Conservation (phyloP, 1,140 invertebrate genomes). For the Drosophila nebulosa region DNA sequence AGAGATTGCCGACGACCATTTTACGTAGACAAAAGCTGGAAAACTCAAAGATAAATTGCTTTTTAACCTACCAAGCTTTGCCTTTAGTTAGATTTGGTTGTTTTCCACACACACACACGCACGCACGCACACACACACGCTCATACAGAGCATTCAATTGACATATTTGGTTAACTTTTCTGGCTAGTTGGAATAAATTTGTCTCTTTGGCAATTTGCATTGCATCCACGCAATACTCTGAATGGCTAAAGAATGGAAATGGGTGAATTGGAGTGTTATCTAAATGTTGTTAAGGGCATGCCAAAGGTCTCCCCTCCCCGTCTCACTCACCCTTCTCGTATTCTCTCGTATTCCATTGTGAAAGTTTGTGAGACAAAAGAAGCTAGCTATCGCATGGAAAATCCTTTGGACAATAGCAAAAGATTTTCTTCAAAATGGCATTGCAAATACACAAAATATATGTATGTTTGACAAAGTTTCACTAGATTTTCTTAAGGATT, state of each 20-base stretch:
- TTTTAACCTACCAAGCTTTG: conserved; percentile 72
- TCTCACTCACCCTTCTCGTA: too few species aligned
- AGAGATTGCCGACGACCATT: conserved; percentile 34
- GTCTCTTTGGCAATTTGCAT: conserved; percentile 71
- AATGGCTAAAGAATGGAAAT: conserved; percentile 12
- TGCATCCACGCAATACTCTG: conserved; percentile 33
- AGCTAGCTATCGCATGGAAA: neutral
- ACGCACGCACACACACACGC: conserved; percentile 3
- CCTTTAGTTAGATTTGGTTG: conserved; percentile 62
- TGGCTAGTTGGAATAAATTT: conserved; percentile 70
- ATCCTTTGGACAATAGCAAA: conserved; percentile 33
- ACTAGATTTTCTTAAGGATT: conserved; percentile 18
- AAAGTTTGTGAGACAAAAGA: conserved; percentile 20
- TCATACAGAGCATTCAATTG: conserved; percentile 61
- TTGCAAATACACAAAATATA: conserved; percentile 11
- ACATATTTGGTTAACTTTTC: conserved; percentile 77
- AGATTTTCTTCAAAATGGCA: conserved; percentile 35
- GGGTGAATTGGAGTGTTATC: conserved; percentile 34
- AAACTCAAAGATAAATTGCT: conserved; percentile 78
- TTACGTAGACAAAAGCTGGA: conserved; percentile 62
- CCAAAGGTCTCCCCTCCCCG: conserved; percentile 4
- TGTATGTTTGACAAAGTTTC: conserved; percentile 23
- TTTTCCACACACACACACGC: conserved; percentile 10
- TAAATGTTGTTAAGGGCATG: conserved; percentile 46
- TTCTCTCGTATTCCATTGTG: conserved; percentile 30